These are phyloP conservation scores for Pangasius djambal DNA, from an alignment of 2,797 vertebrate genomes.

Conservation along the genomic window DNA sequence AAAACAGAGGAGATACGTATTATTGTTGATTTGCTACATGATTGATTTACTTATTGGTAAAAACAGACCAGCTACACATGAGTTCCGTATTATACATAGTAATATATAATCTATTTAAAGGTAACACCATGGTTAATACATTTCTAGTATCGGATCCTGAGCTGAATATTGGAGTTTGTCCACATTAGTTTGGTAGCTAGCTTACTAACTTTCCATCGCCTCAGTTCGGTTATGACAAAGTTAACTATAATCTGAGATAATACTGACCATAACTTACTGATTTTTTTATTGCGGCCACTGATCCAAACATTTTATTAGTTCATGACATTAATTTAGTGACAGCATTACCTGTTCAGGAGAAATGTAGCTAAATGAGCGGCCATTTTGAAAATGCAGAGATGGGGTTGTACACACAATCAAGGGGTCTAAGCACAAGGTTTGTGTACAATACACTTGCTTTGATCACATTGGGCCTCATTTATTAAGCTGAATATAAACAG, in stretches of 20 bases:
- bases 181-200: background rate
- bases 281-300: background rate
- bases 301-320: background rate
- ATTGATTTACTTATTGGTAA: background rate
- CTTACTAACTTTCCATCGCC: background rate
- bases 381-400: background rate
- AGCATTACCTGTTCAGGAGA: background rate
- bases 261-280: background rate
- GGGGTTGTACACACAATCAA: background rate
- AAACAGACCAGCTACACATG: background rate
- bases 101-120: background rate
- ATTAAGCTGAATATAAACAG: background rate
- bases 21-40: background rate
- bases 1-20: background rate
- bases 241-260: background rate
- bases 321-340: background rate
- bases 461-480: background rate
- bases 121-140: background rate
- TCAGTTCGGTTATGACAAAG: background rate
- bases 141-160: background rate
- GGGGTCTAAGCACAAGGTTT: background rate
- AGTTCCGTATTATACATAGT: background rate
- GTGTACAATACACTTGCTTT: background rate
- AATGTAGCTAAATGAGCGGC: background rate
- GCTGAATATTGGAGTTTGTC: background rate